Evolutionary conservation across 1,140 invertebrate species (phyloP).

Genomic region (Tigriopus japonicus): DNA sequence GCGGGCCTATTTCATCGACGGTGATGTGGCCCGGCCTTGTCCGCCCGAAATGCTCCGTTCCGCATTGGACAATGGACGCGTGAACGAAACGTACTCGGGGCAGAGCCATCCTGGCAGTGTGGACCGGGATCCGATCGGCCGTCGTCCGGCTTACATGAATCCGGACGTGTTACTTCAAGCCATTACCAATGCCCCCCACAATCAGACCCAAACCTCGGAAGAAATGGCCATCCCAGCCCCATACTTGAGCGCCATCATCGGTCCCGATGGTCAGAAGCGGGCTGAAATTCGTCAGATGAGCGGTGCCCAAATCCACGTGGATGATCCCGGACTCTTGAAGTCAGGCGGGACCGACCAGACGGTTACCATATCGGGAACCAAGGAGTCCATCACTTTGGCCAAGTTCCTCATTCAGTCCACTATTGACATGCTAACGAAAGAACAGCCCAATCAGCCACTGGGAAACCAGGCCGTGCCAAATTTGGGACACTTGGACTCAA

Average conservation of each 20-base stretch:
- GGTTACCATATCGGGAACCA: background rate
- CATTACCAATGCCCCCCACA: background rate
- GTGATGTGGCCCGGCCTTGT: background rate
- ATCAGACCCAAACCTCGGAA: background rate
- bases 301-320: background rate
- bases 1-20: constrained; percentile 4
- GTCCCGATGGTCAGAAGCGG: constrained; percentile 18
- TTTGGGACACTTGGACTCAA: too few species aligned
- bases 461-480: too few species aligned
- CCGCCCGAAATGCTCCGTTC: background rate
- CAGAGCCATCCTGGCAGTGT: background rate
- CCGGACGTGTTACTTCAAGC: background rate
- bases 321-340: background rate
- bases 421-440: background rate
- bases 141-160: background rate
- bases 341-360: background rate
- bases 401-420: constrained; percentile 12
- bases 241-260: constrained; percentile 34
- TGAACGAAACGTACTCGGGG: too few species aligned
- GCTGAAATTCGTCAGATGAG: constrained; percentile 16
- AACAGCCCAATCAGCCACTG: background rate
- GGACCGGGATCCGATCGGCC: background rate
- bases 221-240: background rate
- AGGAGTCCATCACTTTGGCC: constrained; percentile 5
- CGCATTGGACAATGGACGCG: background rate